Evolutionary conservation across 2,888 invertebrate genomes (phyloP).

Genomic region (Lasius fuliginosus): DNA sequence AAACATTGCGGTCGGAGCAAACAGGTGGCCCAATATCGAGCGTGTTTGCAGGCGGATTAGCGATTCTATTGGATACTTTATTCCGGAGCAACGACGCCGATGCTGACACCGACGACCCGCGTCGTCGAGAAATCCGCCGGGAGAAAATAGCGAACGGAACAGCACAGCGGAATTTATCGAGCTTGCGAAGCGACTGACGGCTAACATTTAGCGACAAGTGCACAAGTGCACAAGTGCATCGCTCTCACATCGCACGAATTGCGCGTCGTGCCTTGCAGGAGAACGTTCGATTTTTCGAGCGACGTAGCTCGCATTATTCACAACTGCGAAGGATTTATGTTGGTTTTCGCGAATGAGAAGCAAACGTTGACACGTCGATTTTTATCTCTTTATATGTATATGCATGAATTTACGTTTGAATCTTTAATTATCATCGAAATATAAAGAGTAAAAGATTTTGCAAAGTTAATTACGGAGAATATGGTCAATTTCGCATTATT

Average conservation of each 20-base stretch:
- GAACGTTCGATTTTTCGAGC: conserved; percentile 30
- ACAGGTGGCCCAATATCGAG: conserved; percentile 76
- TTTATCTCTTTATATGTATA: background rate
- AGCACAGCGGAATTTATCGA: conserved; percentile 48
- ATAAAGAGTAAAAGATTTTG: background rate
- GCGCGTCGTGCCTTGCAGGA: conserved; percentile 28
- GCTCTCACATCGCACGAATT: conserved; percentile 22
- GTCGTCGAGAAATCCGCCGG: conserved; percentile 38
- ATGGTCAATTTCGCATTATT: background rate
- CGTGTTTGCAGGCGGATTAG: conserved; percentile 76
- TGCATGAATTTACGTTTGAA: background rate
- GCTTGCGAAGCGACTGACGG: conserved; percentile 50
- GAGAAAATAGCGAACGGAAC: conserved; percentile 35
- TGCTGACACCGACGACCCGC: conserved; percentile 24
- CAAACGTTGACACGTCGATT: conserved; percentile 15
- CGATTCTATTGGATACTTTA: conserved; percentile 75
- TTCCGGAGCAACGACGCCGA: conserved; percentile 57
- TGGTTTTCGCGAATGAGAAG: conserved; percentile 8
- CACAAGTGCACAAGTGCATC: conserved; percentile 25
- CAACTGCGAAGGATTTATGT: background rate
- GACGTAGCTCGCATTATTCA: conserved; percentile 27
- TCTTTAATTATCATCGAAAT: conserved; percentile 3
- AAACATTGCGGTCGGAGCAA: conserved; percentile 73
- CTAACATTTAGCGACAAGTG: conserved; percentile 45
- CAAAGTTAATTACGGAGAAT: background rate